phyloP scores from a whole-genome alignment of 2,888 invertebrate genomes.

The Conomelus anceps region DNA sequence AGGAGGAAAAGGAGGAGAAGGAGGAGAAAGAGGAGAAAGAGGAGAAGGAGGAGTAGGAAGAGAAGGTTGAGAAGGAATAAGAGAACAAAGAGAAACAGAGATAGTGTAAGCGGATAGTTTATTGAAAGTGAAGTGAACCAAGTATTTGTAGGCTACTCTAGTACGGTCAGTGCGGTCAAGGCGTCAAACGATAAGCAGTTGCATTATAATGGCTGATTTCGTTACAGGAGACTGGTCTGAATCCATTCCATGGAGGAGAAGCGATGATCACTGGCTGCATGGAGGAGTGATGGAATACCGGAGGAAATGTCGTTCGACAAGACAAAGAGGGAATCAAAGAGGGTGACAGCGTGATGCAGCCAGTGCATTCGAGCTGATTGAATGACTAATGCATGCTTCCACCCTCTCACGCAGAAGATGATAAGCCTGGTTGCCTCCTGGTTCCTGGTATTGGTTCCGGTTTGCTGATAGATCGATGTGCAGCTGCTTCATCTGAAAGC shows the following conservation, averaged over 20 bases:
- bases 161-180: background rate
- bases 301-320: background rate
- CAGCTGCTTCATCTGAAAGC: background rate
- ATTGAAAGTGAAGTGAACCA: too few relatives aligned
- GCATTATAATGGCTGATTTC: background rate
- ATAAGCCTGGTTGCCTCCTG: background rate
- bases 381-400: background rate
- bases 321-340: background rate
- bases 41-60: background rate
- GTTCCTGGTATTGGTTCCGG: background rate
- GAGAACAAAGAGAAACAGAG: too few relatives aligned
- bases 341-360: background rate
- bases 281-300: background rate
- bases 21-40: too few relatives aligned
- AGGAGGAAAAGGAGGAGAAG: too few relatives aligned
- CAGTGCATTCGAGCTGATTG: background rate
- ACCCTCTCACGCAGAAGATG: background rate
- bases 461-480: background rate
- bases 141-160: too few relatives aligned
- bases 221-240: too few relatives aligned
- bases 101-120: too few relatives aligned
- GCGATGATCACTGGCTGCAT: too few relatives aligned
- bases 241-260: too few relatives aligned
- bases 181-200: background rate
- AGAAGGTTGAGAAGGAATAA: too few relatives aligned